Base-by-base conservation (phyloP, 1,140 invertebrate species). In the Lethocerus indicus region DNA sequence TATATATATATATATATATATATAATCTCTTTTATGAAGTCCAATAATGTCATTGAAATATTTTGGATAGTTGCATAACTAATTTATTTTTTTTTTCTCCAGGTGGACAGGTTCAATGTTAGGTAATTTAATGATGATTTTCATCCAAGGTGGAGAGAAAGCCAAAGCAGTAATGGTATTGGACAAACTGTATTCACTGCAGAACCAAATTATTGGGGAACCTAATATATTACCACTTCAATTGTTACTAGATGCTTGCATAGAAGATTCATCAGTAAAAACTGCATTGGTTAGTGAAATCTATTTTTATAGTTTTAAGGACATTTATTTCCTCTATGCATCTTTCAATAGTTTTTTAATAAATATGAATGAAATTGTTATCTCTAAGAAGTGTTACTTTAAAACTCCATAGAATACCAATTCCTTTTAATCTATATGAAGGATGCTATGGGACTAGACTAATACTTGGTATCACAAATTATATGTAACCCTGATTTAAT, bases 91-190 rank as follows among this genome's bases (percentile, higher is more conserved):
- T 13, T 18, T 54, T 50, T 43, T 41, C 49, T 59, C 64, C 37
- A 71, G 67, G 27, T 74, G 74, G 61, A 72, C 72, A 24, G 74
- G 73, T 3, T 62, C 66, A 52, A 71, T 76, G 63, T 56, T 77
- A 12, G 71, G 73, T 13, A 66, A 74, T 55, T 64, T 76, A 16
- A 60, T 76, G 27, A 61, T 58, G 0, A 29, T 76, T 12, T 58
- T 67, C 14, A 58, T 72, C 7, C 63, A 67, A 49, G 64, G 64
- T 44, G 61, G 61, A n/a, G 59, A 68, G 49, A 70, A 69, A 47
- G 59, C 67, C n/a, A 66, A 70, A 47, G 71, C 72, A 9, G 57
- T 46, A 20, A 57, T 60, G 32, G 61, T 76, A 3, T 65, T 76
- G 44, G 57, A 64, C 3, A 71, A 71, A 59, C 61, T 76, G 20